Base-by-base conservation (phyloP, 2,113 vertebrate species). In the Dolichallabes microphthalmus region DNA sequence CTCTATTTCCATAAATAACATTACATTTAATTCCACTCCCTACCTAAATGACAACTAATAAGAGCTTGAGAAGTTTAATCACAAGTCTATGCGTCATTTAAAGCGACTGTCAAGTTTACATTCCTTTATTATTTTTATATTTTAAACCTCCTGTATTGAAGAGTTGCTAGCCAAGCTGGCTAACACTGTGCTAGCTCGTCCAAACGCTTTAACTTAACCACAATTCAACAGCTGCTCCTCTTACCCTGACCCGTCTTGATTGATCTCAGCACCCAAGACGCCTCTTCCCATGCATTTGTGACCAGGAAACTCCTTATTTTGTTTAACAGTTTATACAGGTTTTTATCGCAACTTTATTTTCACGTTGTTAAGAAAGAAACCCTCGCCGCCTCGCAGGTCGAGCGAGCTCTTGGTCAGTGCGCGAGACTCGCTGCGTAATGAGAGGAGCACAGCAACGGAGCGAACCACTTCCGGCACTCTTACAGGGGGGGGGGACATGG, bases 391-490 rank as follows among this genome's bases (percentile, higher is more conserved):
- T 80, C 79, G 80, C 82, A 71, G 87, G 88, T 92, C 86, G 55
- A 63, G 63, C 32, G 50, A 82, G 45, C 85, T 88, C 78, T 91
- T 4, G 63, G 50, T 35, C 64, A 90, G 84, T 87, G 55, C 10
- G 76, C 30, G n/a, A 58, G 76, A 14, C 30, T 14, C 68, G 88
- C 88, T 92, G 94, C 92, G 93, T 45, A 93, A 93, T 91, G 64
- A 89, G 90, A 89, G 85, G 86, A 88, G 86, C 90, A 90, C 92
- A 92, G 94, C 92, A 92, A 93, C 91, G 92, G 94, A 90, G 61
- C 75, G 78, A 73, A 92, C 94, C 93, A 95, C 88, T 73, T 89
- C 1, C 13, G 1, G 0, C 0, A 0, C 50, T 45, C 0, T 32
- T 2, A 35, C 17, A 35, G 10, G 52, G 45, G 8, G 66, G n/a